Conservation (phyloP, 2,797 vertebrate species). For the Semaprochilodus insignis region DNA sequence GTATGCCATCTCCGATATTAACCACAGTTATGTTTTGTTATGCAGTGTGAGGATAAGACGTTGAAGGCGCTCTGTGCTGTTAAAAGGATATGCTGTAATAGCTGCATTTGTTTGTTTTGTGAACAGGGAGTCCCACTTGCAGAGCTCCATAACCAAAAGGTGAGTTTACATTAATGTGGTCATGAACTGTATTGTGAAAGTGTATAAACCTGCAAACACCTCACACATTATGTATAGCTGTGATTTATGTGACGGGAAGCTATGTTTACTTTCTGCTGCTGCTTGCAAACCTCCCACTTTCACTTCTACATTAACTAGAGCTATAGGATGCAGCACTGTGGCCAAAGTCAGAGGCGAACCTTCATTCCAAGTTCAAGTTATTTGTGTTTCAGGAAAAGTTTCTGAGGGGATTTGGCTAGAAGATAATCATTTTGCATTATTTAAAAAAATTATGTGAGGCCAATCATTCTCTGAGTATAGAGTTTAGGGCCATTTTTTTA, state of each 20-base stretch:
- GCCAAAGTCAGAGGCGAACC: too few relatives aligned
- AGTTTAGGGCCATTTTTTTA: too few relatives aligned
- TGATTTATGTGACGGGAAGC: not conserved
- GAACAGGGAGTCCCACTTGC: slow-evolving; percentile 42
- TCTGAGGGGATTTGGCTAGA: too few relatives aligned
- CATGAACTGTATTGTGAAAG: not conserved
- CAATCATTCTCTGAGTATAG: too few relatives aligned
- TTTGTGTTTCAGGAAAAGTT: too few relatives aligned
- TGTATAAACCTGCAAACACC: not conserved
- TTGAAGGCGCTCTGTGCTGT: not conserved
- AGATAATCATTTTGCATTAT: too few relatives aligned
- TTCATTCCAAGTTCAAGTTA: too few relatives aligned
- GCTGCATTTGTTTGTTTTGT: slow-evolving; percentile 15
- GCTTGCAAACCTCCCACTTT: not conserved
- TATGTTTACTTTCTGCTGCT: not conserved
- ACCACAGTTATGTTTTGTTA: not conserved
- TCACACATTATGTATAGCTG: not conserved
- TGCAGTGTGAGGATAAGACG: too few relatives aligned
- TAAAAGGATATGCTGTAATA: not conserved
- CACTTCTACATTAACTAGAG: too few relatives aligned
- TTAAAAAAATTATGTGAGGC: too few relatives aligned
- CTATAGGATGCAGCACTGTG: too few relatives aligned
- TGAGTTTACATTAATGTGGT: slow-evolving; percentile 11
- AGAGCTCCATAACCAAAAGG: slow-evolving; percentile 32
- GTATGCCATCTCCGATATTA: too few relatives aligned